phyloP scores from a whole-genome alignment of 2,797 vertebrate genomes.

The Periparus ater region DNA sequence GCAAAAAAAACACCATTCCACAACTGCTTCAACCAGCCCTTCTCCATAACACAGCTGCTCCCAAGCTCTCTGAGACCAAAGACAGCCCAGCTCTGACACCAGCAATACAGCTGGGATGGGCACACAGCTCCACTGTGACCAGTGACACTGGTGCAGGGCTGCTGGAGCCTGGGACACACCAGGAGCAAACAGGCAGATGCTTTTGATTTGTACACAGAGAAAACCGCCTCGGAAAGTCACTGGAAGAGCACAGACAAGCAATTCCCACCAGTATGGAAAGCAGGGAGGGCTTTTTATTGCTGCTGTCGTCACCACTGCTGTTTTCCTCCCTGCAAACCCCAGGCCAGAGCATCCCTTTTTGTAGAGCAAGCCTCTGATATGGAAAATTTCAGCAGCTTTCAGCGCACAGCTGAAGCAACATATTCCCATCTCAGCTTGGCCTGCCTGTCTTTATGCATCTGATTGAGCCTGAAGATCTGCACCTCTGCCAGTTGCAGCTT shows the following conservation, averaged over 20 bases:
- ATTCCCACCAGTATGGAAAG: slow-evolving; percentile 36
- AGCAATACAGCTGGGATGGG: background rate
- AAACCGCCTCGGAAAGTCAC: slow-evolving; percentile 46
- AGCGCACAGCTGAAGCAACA: slow-evolving; percentile 44
- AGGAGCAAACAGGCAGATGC: background rate
- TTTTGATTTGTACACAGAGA: slow-evolving; percentile 35
- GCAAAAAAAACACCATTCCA: background rate
- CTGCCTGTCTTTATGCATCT: background rate
- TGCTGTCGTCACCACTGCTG: slow-evolving; percentile 9
- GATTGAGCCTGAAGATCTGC: slow-evolving; percentile 7
- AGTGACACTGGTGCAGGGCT: background rate
- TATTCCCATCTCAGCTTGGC: slow-evolving; percentile 44
- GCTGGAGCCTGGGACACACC: background rate
- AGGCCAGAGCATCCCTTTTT: slow-evolving; percentile 43
- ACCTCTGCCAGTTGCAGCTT: slow-evolving; percentile 35
- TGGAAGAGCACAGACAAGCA: slow-evolving; percentile 31
- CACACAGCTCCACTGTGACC: background rate
- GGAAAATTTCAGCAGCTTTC: slow-evolving; percentile 63
- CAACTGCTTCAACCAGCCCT: background rate
- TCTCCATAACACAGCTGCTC: rapidly evolving
- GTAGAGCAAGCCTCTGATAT: slow-evolving; percentile 47
- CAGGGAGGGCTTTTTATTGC: slow-evolving; percentile 10
- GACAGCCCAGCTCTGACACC: background rate
- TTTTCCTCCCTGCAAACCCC: slow-evolving; percentile 41
- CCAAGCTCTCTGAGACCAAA: background rate